Evolutionary conservation across 1,140 invertebrate species (phyloP).

Genomic region (Brachionus rotundiformis): DNA sequence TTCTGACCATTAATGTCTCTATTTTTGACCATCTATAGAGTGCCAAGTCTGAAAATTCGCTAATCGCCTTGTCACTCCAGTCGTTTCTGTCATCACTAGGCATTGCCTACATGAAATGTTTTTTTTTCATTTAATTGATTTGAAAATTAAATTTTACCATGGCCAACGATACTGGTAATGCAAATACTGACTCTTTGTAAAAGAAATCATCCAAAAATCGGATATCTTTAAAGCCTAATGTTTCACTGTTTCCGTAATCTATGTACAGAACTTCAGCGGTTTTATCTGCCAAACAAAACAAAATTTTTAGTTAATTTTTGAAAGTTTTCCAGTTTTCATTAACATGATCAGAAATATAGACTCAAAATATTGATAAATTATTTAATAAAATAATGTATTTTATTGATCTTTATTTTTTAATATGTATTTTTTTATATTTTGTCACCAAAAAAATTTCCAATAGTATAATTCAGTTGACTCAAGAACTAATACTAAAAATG

Average conservation of each 20-base stretch:
- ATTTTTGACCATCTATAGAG: not conserved
- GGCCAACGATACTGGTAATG: not conserved
- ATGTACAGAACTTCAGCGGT: constrained; percentile 4
- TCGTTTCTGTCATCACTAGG: not conserved
- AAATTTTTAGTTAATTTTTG: not conserved
- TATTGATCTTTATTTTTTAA: too few species aligned
- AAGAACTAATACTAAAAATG: too few species aligned
- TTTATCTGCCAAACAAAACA: not conserved
- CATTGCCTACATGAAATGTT: not conserved
- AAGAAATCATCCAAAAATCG: constrained; percentile 3
- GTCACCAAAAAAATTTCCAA: too few species aligned
- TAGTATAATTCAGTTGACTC: too few species aligned
- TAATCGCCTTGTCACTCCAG: not conserved
- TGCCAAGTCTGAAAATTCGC: not conserved
- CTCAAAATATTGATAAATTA: too few species aligned
- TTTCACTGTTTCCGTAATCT: constrained; percentile 31
- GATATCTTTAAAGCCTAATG: not conserved
- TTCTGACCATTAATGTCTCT: not conserved
- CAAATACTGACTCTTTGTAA: constrained; percentile 17
- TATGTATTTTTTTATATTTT: too few species aligned
- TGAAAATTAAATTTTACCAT: not conserved
- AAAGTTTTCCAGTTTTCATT: too few species aligned
- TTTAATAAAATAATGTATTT: too few species aligned
- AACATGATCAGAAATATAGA: too few species aligned
- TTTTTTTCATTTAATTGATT: not conserved